Evolutionary conservation across 2,797 vertebrate species (phyloP), one percentile per base, ranked within the genome.

Genomic region (Acanthurus leucopareius): DNA sequence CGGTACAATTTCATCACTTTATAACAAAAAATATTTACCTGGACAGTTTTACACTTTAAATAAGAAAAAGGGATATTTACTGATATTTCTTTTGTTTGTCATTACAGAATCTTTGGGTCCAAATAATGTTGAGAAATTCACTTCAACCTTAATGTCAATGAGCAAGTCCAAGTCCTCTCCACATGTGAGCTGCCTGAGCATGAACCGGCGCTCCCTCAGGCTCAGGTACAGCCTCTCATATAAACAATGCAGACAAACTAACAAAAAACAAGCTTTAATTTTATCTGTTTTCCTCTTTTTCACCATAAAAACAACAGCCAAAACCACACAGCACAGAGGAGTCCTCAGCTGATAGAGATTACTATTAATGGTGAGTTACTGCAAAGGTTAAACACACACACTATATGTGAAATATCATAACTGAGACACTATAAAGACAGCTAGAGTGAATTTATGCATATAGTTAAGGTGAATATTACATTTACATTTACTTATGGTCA

Each of bases 141-240:
- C 85, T 44, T 88, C 84, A 45, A 88, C 91, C 9, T 84, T 90
- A 45, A 69, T 76, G 56, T 77, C 91, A 59, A 89, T 92, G 86
- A 94, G 83, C 78, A 91, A 89, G 80, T 93, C 88, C 3, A 91
- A 28, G 0, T 93, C 84, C 0, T 89, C 90, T 64, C 91, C 90
- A 73, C 88, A 91, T n/a, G 86, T 93, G 65, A 90, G 82, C 86
- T 91, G 81, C 59, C 56, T 88, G 14, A 73, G 72, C 75, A 89
- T 67, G 85, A 91, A 68, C 35, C 70, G 69, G 59, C 89, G 71
- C 1, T 94, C 91, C 44, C 86, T 94, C 60, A 94, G 91, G 48
- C 76, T 91, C 57, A 88, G 93, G 93, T 93, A 85, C 61, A 76
- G 67, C 19, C 13, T 48, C 17, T 69, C 6, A 40, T 22, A 11